These are phyloP conservation scores for Turritopsis rubra DNA, from an alignment of 30 jellyfish, hydroid and myxozoan species.

Conservation along the genomic window DNA sequence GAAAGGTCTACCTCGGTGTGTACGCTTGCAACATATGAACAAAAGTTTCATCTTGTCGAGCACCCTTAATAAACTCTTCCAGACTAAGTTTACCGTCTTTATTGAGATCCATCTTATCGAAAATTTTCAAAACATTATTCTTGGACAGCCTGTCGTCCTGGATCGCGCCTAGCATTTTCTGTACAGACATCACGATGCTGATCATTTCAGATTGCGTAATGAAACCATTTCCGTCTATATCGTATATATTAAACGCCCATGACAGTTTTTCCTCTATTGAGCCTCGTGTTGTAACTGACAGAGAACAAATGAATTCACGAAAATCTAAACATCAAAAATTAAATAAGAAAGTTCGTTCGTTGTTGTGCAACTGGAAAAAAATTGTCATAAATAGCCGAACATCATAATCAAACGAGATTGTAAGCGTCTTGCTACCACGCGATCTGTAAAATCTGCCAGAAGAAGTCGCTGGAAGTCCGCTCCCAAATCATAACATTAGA, in stretches of 20 bases:
- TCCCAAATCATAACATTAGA: too few species aligned
- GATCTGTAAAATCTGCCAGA: too few species aligned
- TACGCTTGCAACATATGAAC: conserved; percentile 69
- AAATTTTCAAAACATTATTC: conserved; percentile 48
- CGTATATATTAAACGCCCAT: conserved; percentile 83
- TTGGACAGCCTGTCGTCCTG: conserved; percentile 55
- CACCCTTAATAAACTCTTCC: conserved; percentile 82
- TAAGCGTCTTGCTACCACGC: too few species aligned
- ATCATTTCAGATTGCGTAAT: conserved; percentile 58
- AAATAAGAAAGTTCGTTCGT: neutral
- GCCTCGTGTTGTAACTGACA: conserved; percentile 91
- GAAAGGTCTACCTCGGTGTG: conserved; percentile 10
- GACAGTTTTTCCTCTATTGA: conserved; percentile 63
- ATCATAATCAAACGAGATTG: too few species aligned
- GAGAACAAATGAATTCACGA: conserved; percentile 82
- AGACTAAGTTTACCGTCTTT: conserved; percentile 68
- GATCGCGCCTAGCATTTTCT: conserved; percentile 76
- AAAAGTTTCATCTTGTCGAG: conserved; percentile 62
- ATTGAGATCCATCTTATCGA: conserved; percentile 55
- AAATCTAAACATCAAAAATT: conserved; percentile 40
- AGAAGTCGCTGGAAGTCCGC: too few species aligned
- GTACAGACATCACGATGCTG: conserved; percentile 65
- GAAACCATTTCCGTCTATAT: conserved; percentile 87
- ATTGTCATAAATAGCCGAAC: too few species aligned
- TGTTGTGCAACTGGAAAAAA: too few species aligned